Evolutionary conservation across 1,140 invertebrate genomes (phyloP).

Genomic region (Heliothis virescens): DNA sequence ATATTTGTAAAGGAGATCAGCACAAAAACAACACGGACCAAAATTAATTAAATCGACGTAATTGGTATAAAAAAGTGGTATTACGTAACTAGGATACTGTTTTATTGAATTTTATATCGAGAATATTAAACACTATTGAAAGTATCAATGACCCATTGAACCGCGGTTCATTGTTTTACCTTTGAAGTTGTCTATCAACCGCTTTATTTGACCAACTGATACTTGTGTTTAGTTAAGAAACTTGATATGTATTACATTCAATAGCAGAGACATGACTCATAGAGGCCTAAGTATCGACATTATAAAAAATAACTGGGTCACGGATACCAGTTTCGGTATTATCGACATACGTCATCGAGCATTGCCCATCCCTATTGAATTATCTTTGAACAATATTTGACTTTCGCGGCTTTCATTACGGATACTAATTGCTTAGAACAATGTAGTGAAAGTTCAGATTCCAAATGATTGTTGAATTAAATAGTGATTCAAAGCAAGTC

Average conservation of each 20-base stretch:
- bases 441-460: constrained; percentile 37
- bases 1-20: too few species aligned
- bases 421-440: constrained; percentile 31
- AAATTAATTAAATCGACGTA: not conserved
- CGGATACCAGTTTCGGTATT: constrained; percentile 22
- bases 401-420: constrained; percentile 40
- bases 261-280: constrained; percentile 34
- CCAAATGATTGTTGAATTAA: constrained; percentile 33
- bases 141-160: not conserved
- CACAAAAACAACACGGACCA: not conserved
- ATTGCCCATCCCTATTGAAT: constrained; percentile 26
- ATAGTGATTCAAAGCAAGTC: constrained; percentile 17
- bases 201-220: not conserved
- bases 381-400: constrained; percentile 35
- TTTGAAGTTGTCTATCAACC: not conserved
- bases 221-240: not conserved
- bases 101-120: not conserved
- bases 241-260: not conserved
- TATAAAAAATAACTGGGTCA: constrained; percentile 39
- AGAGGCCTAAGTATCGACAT: constrained; percentile 11
- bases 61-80: not conserved
- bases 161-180: not conserved
- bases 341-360: constrained; percentile 33
- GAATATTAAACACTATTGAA: not conserved
- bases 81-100: not conserved